phyloP scores from a whole-genome alignment of 2,797 vertebrate species.

The Takifugu ocellatus region DNA sequence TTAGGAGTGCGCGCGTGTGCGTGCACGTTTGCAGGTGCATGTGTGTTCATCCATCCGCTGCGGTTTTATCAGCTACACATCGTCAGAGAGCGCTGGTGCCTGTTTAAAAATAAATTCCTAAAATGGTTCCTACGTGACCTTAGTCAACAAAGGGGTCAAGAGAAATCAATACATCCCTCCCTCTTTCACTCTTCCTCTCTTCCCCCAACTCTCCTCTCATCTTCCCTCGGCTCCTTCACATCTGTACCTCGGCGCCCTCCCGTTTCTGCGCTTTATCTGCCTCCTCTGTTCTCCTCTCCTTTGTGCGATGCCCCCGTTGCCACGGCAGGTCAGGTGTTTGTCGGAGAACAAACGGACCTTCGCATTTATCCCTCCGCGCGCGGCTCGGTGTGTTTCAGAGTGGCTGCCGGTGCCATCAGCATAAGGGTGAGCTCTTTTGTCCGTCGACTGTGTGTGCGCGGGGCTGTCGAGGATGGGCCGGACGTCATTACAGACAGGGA shows the following conservation, averaged over 20 bases:
- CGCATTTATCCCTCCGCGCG: not conserved
- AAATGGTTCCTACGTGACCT: constrained; percentile 78
- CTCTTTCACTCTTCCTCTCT: constrained; percentile 44
- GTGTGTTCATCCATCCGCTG: constrained; percentile 43
- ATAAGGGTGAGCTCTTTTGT: constrained; percentile 40
- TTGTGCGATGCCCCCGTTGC: not conserved
- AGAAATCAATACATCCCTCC: constrained; percentile 81
- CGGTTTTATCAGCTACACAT: constrained; percentile 49
- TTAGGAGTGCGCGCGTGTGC: constrained; percentile 21
- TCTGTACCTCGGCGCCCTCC: constrained; percentile 28
- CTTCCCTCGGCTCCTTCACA: constrained; percentile 53
- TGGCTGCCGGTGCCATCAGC: constrained; percentile 12
- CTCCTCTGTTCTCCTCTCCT: constrained; percentile 15
- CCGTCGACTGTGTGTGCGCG: constrained; percentile 57
- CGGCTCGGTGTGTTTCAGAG: constrained; percentile 24
- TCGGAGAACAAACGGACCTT: constrained; percentile 8
- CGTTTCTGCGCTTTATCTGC: constrained; percentile 12
- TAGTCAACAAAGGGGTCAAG: constrained; percentile 81
- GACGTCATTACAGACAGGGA: constrained; percentile 54
- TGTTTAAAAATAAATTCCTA: constrained; percentile 78
- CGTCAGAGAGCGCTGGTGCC: constrained; percentile 56
- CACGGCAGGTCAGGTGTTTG: constrained; percentile 5
- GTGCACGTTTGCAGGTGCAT: constrained; percentile 1
- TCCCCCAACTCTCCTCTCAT: constrained; percentile 61
- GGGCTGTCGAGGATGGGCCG: constrained; percentile 56